Evolutionary conservation across 2,888 invertebrate species (phyloP), one percentile per base, ranked within the genome.

Genomic region (Calameuta idolon): DNA sequence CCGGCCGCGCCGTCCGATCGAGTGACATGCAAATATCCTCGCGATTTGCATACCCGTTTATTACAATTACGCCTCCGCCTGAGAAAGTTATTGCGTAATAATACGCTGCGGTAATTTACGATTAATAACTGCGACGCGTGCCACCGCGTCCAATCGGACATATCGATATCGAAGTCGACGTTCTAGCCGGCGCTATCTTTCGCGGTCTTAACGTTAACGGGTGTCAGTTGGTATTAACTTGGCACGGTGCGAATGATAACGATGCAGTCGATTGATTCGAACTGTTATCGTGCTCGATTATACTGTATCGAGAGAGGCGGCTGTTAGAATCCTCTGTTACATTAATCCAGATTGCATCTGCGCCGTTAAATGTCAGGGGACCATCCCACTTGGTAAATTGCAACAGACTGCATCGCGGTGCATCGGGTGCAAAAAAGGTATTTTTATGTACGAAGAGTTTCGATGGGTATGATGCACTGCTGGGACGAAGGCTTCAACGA

Each of bases 1-100:
- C 69, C 69, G 31, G 30, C 31, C 69, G 69, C 69, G 69, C 30
- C 78, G 77, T 81, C 81, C 79, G 84, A 83, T 81, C 81, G 81
- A 81, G 81, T 79, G 83, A 82, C 83, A 85, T 81, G 84, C 82
- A 78, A 85, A 80, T 79, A 79, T 69, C 12, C 79, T 81, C 80
- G 80, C 81, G 82, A 81, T 86, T 86, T 83, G 84, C 85, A 86
- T 86, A 85, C 85, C 80, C 83, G 84, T 83, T 82, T 81, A 85
- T 84, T 85, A 85, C 85, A 84, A 85, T 85, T 84, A 85, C 82
- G 80, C 79, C 77, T 71, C 80, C 76, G 78, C 77, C 75, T 80
- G 77, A 79, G 80, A 79, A 76, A 82, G 80, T 79, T 77, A 74
- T 79, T 77, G 77, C 76, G 69, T 30, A 69, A 69, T 69, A 30